Percentiles rank a stretch among this genome's conserved stretches.
Evolutionary conservation across 2,888 invertebrate species (phyloP).

Genomic region (Archips xylosteana): DNA sequence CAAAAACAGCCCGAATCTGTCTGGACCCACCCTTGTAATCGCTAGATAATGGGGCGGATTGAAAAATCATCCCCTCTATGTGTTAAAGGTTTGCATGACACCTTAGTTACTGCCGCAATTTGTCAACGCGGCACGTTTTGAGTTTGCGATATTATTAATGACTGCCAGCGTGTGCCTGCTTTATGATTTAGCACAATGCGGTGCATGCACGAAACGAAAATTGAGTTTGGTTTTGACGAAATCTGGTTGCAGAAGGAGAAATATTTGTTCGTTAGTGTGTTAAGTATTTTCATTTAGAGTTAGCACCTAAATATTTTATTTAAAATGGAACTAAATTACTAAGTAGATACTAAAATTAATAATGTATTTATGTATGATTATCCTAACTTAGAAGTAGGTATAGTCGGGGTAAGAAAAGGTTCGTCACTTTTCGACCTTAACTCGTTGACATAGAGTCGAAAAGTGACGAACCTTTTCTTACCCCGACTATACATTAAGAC

Average conservation of each 20-base stretch:
- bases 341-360: too few species aligned
- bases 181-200: conserved; percentile 38
- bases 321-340: too few species aligned
- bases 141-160: conserved; percentile 40
- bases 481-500: too few species aligned
- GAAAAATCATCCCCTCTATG: conserved; percentile 79
- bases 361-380: too few species aligned
- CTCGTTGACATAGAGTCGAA: too few species aligned
- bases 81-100: conserved; percentile 62
- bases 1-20: conserved; percentile 74
- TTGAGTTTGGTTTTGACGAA: conserved; percentile 23
- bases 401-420: too few species aligned
- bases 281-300: not conserved
- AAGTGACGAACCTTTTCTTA: too few species aligned
- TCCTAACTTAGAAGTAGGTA: too few species aligned
- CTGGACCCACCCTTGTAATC: conserved; percentile 82
- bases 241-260: not conserved
- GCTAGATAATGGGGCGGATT: conserved; percentile 80
- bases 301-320: not conserved
- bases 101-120: conserved; percentile 51
- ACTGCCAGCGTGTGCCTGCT: conserved; percentile 24
- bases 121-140: conserved; percentile 46
- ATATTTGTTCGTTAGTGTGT: not conserved
- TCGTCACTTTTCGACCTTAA: too few species aligned
- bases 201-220: conserved; percentile 35